Percentiles rank a stretch among this genome's conserved stretches.
Conservation (phyloP, 2,888 invertebrate genomes). For the Amphipoea oculea region DNA sequence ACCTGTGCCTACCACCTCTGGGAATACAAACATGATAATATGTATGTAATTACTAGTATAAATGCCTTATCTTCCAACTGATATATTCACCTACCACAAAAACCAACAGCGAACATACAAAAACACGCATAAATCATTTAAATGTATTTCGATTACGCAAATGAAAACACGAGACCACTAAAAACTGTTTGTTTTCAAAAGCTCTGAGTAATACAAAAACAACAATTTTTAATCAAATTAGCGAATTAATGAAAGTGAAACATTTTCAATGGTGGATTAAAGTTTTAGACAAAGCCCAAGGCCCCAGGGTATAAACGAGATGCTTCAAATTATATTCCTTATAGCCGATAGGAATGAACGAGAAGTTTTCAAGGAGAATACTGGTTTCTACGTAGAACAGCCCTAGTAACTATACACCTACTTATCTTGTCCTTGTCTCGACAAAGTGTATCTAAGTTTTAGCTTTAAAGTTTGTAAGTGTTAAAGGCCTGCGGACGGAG, state of each 20-base stretch:
- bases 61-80: not conserved
- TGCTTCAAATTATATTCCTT: slow-evolving; percentile 28
- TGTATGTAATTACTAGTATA: too few relatives aligned
- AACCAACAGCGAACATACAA: slow-evolving; percentile 14
- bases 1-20: not conserved
- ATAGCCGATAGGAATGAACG: not conserved
- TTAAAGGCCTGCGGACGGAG: too few relatives aligned
- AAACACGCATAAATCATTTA: slow-evolving; percentile 32
- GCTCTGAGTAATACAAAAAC: slow-evolving; percentile 2
- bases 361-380: not conserved
- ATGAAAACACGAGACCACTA: slow-evolving; percentile 26
- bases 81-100: slow-evolving; percentile 3
- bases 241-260: slow-evolving; percentile 47
- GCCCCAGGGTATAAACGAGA: slow-evolving; percentile 16
- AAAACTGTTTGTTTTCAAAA: slow-evolving; percentile 24
- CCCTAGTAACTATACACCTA: not conserved
- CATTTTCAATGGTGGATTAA: slow-evolving; percentile 30
- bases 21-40: not conserved
- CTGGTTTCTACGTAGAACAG: not conserved
- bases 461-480: not conserved
- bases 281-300: slow-evolving; percentile 39
- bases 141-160: slow-evolving; percentile 21
- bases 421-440: not conserved
- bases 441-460: not conserved
- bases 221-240: slow-evolving; percentile 49